A percentile compares a stretch with the other conserved stretches of the same genome.
Evolutionary conservation across 2,113 vertebrate genomes (phyloP).

Genomic region (Pagrus major): DNA sequence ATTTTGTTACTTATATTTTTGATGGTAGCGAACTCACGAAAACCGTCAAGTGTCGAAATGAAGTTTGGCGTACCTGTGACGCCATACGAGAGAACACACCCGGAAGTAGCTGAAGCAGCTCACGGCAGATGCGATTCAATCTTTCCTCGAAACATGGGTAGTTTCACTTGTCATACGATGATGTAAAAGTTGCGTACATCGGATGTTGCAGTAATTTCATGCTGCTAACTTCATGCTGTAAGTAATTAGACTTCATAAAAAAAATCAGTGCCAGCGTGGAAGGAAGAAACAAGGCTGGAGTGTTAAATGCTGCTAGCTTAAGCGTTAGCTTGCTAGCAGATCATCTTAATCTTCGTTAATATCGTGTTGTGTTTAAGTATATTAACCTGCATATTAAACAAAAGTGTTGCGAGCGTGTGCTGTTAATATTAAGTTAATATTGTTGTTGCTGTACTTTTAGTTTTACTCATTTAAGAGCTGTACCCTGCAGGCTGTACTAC

Average conservation of each 20-base stretch:
- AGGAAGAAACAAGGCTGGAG: neutral
- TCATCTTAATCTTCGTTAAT: too few species aligned
- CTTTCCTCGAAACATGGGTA: neutral
- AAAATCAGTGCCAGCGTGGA: neutral
- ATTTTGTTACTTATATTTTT: rapidly evolving
- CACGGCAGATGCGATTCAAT: neutral
- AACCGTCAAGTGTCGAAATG: rapidly evolving
- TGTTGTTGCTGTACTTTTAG: neutral
- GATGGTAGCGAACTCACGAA: neutral
- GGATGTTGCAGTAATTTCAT: neutral
- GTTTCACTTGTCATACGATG: neutral
- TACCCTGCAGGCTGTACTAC: too few species aligned
- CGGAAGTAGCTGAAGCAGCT: conserved; percentile 52
- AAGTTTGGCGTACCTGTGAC: neutral
- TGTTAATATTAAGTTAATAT: neutral
- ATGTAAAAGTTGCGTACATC: neutral
- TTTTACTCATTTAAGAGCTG: neutral
- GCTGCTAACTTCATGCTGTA: conserved; percentile 11
- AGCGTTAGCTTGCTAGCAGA: conserved; percentile 29
- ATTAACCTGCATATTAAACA: neutral
- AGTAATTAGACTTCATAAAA: neutral
- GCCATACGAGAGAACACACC: neutral
- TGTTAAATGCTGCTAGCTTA: too few species aligned
- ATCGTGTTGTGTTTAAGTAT: too few species aligned
- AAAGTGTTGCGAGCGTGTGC: neutral